Percentiles rank a stretch among this genome's conserved stretches.
These are phyloP conservation scores for Miniopterus natalensis DNA, from an alignment of 2,113 vertebrate genomes.

Conservation along the genomic window DNA sequence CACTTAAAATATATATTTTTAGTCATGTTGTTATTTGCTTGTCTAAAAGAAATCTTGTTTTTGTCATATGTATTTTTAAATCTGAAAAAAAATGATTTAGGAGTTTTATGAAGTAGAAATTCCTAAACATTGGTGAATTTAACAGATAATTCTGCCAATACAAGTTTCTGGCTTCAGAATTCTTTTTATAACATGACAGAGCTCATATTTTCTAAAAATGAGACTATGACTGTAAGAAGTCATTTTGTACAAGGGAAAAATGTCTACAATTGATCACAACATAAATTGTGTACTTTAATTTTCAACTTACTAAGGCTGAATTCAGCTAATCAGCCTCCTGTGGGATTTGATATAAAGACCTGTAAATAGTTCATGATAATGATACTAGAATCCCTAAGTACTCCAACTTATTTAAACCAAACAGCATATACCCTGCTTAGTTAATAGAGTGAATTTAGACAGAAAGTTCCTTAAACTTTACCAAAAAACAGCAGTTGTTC, in stretches of 20 bases:
- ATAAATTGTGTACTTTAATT: background rate
- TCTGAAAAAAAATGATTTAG: background rate
- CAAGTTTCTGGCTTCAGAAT: background rate
- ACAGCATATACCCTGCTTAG: background rate
- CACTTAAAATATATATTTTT: background rate
- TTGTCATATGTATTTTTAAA: background rate
- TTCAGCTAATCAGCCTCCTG: background rate
- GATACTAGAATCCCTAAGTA: conserved; percentile 2
- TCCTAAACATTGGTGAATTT: background rate
- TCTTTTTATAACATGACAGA: background rate
- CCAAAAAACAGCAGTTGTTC: conserved; percentile 58
- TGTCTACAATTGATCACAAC: background rate
- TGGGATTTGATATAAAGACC: background rate
- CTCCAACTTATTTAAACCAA: conserved; percentile 22
- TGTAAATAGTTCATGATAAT: background rate
- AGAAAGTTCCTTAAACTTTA: conserved; percentile 58
- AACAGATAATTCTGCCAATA: conserved; percentile 7
- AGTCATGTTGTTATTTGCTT: background rate
- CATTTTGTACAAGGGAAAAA: background rate
- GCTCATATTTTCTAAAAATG: background rate
- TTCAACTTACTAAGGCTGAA: background rate
- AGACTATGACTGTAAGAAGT: background rate
- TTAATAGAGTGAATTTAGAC: conserved; percentile 49
- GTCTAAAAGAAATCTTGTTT: background rate
- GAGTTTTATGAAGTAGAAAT: background rate